Conservation (phyloP, 2,888 invertebrate species). For the Caenorhabditis auriculariae region DNA sequence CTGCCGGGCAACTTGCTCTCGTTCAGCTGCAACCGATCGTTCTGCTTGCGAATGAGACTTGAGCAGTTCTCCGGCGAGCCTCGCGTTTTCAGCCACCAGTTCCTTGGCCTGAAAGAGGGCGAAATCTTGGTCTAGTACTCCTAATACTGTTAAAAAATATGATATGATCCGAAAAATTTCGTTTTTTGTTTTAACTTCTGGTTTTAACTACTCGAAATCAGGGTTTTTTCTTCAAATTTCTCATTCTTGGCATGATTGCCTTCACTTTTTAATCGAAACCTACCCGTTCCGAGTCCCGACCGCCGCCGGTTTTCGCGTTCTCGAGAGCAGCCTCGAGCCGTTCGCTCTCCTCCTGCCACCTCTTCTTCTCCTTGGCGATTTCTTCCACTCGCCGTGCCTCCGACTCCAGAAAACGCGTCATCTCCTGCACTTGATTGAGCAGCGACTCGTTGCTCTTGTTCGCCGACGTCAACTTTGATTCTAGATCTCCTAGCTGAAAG, state of each 20-base stretch:
- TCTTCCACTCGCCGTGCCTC: conserved; percentile 35
- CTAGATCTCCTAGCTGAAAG: conserved; percentile 2
- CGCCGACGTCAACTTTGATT: conserved; percentile 8
- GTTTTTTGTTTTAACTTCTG: too few species aligned
- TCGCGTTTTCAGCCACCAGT: conserved; percentile 47
- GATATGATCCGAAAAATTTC: too few species aligned
- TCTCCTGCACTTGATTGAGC: conserved; percentile 10
- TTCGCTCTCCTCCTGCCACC: conserved; percentile 14
- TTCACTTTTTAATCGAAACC: too few species aligned
- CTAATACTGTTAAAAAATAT: too few species aligned
- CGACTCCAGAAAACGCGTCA: conserved; percentile 24
- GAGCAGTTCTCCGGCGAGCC: conserved; percentile 47
- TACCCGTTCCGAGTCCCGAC: not conserved
- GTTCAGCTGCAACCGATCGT: conserved; percentile 11
- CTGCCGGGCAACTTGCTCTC: conserved; percentile 20
- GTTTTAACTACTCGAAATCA: not conserved
- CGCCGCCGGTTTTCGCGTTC: not conserved
- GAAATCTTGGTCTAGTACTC: too few species aligned
- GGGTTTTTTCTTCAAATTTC: conserved; percentile 7
- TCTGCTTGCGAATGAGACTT: conserved; percentile 26
- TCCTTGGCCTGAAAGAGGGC: too few species aligned
- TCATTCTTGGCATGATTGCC: too few species aligned
- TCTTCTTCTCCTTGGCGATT: conserved; percentile 20
- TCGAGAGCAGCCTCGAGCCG: conserved; percentile 10
- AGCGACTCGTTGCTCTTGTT: conserved; percentile 11